Base-by-base conservation (phyloP, 2,797 vertebrate species). In the Phoxinus dragarum region DNA sequence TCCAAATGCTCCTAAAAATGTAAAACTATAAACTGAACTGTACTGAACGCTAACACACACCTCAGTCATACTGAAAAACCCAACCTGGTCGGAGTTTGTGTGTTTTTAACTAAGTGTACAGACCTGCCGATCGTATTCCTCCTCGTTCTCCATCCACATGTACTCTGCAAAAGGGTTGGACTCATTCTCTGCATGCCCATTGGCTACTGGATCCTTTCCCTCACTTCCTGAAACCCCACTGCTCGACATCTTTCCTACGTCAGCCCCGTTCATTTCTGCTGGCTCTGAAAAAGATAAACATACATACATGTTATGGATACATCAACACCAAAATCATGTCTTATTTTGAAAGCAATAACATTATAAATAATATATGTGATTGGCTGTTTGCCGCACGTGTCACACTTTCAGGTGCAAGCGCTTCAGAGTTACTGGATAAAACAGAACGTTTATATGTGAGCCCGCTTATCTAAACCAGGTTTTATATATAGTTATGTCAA, bases 71-170 rank as follows among this genome's bases (percentile, higher is more conserved):
- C 47, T 16, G 4, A 49, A 49, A 72, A 82, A 72, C 17, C 52
- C 17, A 49, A 74, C 61, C 56, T 68, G 34, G 64, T 27, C 42
- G 34, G 21, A 71, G 66, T 12, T 42, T 49, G 47, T 59, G 47
- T 64, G 79, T 42, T 40, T 36, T n/a, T 31, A 76, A 47, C 40
- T 19, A 44, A 12, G 31, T 38, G n/a, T 6, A 75, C 92, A 11
- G 78, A 98, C 98, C 97, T 99, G 98, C 89, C 97, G 96, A 93
- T 99, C 96, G 90, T 99, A 99, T 87, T 98, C 98, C 75, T 99
- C 98, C 87, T 99, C 98, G 0, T 99, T 98, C 92, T 99, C 98
- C 98, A 99, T 99, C 98, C 98, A 99, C 98, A 99, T 98, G 93
- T 98, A 99, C 89, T 99, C 98, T 0, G 97, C 98, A 0, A 99